A percentile compares a stretch with the other conserved stretches of the same genome.
These are phyloP conservation scores for Lampris incognitus DNA, from an alignment of 2,113 vertebrate genomes.

Conservation along the genomic window DNA sequence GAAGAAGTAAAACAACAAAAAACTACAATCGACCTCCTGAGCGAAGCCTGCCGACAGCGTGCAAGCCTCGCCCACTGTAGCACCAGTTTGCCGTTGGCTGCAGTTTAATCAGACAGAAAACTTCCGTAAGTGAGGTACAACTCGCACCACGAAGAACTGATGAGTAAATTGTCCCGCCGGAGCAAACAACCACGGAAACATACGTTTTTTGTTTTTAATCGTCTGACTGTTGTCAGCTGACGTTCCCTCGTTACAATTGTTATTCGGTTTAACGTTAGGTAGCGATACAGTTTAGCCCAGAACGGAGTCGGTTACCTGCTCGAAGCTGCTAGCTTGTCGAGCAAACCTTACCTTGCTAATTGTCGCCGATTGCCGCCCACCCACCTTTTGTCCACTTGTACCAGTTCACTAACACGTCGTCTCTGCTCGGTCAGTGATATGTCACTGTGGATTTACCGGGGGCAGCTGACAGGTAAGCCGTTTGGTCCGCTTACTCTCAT, in stretches of 20 bases:
- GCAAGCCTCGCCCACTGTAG: constrained; percentile 40
- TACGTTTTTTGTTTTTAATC: neutral
- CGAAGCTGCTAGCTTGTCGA: constrained; percentile 28
- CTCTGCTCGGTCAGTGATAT: neutral
- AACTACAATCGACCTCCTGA: constrained; percentile 71
- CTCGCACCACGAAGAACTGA: constrained; percentile 44
- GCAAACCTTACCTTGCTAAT: constrained; percentile 2
- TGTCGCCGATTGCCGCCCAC: neutral
- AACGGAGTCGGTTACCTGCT: constrained; percentile 43
- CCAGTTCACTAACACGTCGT: neutral
- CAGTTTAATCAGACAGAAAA: constrained; percentile 66
- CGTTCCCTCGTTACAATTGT: neutral
- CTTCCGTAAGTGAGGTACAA: constrained; percentile 74
- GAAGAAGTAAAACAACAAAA: constrained; percentile 10
- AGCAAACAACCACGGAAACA: constrained; percentile 1
- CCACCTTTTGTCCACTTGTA: neutral
- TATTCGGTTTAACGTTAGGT: neutral
- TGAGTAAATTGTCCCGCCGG: neutral
- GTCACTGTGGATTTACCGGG: neutral
- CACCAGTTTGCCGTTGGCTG: constrained; percentile 25
- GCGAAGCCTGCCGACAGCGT: constrained; percentile 16
- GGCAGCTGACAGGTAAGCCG: constrained; percentile 4
- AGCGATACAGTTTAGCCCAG: neutral
- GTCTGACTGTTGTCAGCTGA: neutral
- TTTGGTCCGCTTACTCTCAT: too few relatives aligned